phyloP scores from a whole-genome alignment of 2,113 vertebrate genomes.

The Crotalus tigris region DNA sequence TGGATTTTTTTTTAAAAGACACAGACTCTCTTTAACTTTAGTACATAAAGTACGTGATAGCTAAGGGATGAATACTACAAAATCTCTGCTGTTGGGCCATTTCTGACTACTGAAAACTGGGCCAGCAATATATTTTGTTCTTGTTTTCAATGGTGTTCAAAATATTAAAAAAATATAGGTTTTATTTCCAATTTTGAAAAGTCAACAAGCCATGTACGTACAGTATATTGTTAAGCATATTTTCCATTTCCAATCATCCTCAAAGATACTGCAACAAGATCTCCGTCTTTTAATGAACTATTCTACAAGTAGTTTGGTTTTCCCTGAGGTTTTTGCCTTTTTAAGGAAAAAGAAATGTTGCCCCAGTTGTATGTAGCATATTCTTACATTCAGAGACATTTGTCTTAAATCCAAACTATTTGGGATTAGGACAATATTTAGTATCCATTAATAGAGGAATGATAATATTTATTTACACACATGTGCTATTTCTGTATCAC shows the following conservation, averaged over 20 bases:
- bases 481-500: background rate
- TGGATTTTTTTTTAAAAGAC: background rate
- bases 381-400: conserved; percentile 51
- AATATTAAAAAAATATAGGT: background rate
- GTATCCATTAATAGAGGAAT: conserved; percentile 66
- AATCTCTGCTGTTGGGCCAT: background rate
- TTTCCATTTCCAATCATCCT: background rate
- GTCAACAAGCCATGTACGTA: background rate
- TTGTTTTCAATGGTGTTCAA: background rate
- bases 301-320: background rate
- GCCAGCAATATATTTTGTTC: background rate
- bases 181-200: background rate
- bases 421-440: background rate
- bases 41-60: background rate
- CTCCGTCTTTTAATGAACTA: background rate
- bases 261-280: background rate
- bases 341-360: background rate
- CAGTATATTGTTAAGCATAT: background rate
- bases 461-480: conserved; percentile 51
- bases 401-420: conserved; percentile 66
- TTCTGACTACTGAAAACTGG: background rate
- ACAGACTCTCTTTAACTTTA: background rate
- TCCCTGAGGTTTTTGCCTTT: background rate
- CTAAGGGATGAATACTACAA: background rate
- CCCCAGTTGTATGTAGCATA: conserved; percentile 41